Evolutionary conservation across 2,888 invertebrate species (phyloP), one percentile per base, ranked within the genome.

Genomic region (Corbicula japonica): DNA sequence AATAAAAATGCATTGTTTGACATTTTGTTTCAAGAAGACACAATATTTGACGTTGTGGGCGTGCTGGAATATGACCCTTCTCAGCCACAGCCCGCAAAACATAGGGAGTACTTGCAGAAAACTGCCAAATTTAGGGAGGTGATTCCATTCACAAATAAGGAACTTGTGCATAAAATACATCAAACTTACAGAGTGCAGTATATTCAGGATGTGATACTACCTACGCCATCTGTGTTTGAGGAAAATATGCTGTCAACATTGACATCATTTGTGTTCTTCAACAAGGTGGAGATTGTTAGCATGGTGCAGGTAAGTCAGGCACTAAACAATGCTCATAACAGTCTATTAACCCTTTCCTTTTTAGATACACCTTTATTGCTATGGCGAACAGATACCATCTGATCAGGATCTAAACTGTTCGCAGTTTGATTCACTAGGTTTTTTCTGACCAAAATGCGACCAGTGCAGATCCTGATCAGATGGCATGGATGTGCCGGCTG

Each of bases 131-230:
- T 94, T 85, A 93, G 93, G 74, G 94, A 95, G 92, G 95, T 95
- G 72, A 97, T 99, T 91, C 98, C 98, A 74, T 98, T 99, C 80
- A 96, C 97, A 92, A 99, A 99, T 94, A 95, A 96, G 84, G 99
- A 99, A 94, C 95, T 99, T 86, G 95, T 98, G 89, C 97, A 98
- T 72, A 99, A 99, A 95, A 99, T 99, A 89, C 99, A 99, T 94
- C 99, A 99, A 95, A 99, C 99, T 72, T 99, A 99, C 94, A 96
- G 99, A 94, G 99, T 99, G 92, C 99, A 99, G 95, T 99, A 99
- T 94, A 99, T 99, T 91, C 94, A 95, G 89, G 99, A 99, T 94
- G 98, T 99, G 90, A 99, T 99, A 90, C 95, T 99, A 92, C 99
- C 99, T 30, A 98, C 99, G 61, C 99, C 99, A 15, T 98, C 98